Evolutionary conservation across 2,888 invertebrate genomes (phyloP).

Genomic region (Autographa pulchrina): DNA sequence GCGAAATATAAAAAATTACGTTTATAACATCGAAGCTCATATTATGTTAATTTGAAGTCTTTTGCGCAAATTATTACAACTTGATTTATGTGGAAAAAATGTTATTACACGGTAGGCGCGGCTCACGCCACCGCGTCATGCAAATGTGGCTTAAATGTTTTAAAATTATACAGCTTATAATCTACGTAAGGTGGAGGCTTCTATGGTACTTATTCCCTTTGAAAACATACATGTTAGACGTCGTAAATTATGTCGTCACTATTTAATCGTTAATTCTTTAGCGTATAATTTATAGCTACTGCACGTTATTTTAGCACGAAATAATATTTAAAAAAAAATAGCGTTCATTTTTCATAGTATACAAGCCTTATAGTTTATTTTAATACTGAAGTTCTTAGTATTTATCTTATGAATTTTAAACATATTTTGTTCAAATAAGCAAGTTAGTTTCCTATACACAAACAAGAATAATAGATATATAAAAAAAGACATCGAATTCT

Average conservation of each 20-base stretch:
- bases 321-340: too few relatives aligned
- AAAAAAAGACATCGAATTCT: too few relatives aligned
- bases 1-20: slow-evolving; percentile 16
- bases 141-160: slow-evolving; percentile 57
- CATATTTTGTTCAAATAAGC: too few relatives aligned
- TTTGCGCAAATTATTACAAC: slow-evolving; percentile 76
- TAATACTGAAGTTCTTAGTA: too few relatives aligned
- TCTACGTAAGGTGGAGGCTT: slow-evolving; percentile 16
- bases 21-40: slow-evolving; percentile 57
- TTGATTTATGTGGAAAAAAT: slow-evolving; percentile 77
- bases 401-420: too few relatives aligned
- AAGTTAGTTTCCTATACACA: too few relatives aligned
- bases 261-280: not conserved
- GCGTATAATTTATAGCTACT: not conserved
- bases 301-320: not conserved
- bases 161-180: slow-evolving; percentile 51
- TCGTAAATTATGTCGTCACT: slow-evolving; percentile 4
- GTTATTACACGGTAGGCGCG: slow-evolving; percentile 73
- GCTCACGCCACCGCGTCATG: slow-evolving; percentile 70
- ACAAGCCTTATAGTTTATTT: too few relatives aligned
- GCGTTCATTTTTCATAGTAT: too few relatives aligned
- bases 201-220: slow-evolving; percentile 22
- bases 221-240: slow-evolving; percentile 2
- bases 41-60: slow-evolving; percentile 73
- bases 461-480: too few relatives aligned